Evolutionary conservation across 2,888 invertebrate genomes (phyloP).

Genomic region (Lasius fuliginosus): DNA sequence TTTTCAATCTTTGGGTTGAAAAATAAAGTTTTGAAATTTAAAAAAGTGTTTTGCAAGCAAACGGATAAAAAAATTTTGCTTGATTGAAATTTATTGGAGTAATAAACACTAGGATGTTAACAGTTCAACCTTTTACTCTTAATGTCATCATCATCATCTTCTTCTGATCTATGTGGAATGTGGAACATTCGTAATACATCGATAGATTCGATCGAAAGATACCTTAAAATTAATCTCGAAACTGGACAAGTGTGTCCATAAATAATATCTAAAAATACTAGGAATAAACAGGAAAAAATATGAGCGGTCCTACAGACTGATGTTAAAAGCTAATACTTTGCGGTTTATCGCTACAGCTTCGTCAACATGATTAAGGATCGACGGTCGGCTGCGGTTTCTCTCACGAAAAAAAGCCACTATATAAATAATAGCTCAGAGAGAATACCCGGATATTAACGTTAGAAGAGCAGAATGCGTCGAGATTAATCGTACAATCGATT

Average conservation of each 20-base stretch:
- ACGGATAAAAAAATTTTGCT: background rate
- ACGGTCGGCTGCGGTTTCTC: background rate
- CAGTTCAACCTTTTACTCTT: background rate
- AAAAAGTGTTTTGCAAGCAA: background rate
- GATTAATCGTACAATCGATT: background rate
- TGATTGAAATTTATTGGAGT: background rate
- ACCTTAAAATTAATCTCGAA: conserved; percentile 12
- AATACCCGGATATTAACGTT: background rate
- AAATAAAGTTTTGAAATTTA: background rate
- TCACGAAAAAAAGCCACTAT: background rate
- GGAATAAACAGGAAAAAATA: background rate
- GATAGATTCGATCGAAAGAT: background rate
- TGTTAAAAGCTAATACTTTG: conserved; percentile 11
- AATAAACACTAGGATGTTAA: background rate
- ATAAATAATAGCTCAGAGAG: background rate
- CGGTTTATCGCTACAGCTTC: conserved; percentile 15
- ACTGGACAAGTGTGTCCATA: background rate
- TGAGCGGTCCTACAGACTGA: background rate
- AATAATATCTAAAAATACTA: background rate
- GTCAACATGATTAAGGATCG: conserved; percentile 12
- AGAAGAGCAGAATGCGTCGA: background rate
- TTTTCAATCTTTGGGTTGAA: background rate
- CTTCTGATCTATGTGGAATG: background rate
- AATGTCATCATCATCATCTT: background rate
- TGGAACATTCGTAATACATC: background rate